Conservation (phyloP, 2,797 vertebrate genomes). For the Tokudaia tokunoshimensis region DNA sequence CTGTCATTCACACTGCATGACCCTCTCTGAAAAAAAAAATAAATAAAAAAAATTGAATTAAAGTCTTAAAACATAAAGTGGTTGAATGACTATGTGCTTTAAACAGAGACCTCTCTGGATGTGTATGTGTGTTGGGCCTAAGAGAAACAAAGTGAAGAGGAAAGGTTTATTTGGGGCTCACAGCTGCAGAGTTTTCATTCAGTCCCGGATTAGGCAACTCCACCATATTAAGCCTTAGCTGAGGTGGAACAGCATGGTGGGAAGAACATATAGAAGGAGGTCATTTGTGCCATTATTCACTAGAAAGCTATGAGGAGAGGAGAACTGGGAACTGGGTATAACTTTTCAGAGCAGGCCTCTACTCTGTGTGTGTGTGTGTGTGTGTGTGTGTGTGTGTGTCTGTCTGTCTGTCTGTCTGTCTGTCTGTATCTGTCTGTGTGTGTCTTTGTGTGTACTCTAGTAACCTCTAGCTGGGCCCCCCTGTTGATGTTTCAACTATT, state of each 20-base stretch:
- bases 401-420: no score
- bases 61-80: neutral
- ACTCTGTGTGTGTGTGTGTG: neutral
- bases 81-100: neutral
- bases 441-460: neutral
- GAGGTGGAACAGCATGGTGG: neutral
- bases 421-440: no score
- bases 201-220: no score
- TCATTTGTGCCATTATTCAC: neutral
- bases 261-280: neutral
- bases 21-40: neutral
- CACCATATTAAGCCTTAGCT: neutral
- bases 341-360: neutral
- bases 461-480: neutral
- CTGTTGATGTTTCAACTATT: neutral
- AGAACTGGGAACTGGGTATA: neutral
- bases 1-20: fast-evolving
- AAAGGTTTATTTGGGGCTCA: neutral
- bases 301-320: neutral
- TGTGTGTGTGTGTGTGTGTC: no score
- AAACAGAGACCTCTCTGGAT: neutral
- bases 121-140: no score
- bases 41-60: no score
- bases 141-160: neutral
- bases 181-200: neutral